Conservation (phyloP, 1,140 invertebrate genomes). For the Neodiprion fabricii region DNA sequence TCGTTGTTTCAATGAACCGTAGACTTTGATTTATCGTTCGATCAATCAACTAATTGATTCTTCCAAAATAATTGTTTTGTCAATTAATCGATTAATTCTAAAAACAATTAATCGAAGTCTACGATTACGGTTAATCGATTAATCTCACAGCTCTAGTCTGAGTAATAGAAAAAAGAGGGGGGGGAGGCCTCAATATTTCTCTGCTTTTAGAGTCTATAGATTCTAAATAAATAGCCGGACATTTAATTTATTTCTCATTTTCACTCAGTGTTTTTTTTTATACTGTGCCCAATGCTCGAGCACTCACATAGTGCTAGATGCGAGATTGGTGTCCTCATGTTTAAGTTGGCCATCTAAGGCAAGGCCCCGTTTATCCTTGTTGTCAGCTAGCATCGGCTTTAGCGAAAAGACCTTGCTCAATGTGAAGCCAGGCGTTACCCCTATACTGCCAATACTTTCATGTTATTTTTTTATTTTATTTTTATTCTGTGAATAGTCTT, state of each 20-base stretch:
- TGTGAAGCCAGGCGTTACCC: constrained; percentile 94
- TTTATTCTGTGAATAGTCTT: constrained; percentile 1
- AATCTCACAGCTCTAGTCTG: too few relatives aligned
- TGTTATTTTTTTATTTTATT: constrained; percentile 53
- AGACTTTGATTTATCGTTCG: too few relatives aligned
- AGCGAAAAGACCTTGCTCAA: constrained; percentile 97
- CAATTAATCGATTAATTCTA: too few relatives aligned
- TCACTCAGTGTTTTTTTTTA: constrained; percentile 18
- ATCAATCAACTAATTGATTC: too few relatives aligned
- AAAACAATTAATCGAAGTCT: too few relatives aligned
- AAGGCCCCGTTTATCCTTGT: constrained; percentile 98
- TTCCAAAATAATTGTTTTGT: too few relatives aligned
- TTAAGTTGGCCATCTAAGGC: constrained; percentile 98
- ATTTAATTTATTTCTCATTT: constrained; percentile 1
- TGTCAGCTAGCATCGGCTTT: constrained; percentile 94
- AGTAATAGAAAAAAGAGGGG: too few relatives aligned
- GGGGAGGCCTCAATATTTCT: too few relatives aligned
- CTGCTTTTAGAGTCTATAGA: too few relatives aligned
- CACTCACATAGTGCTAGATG: constrained; percentile 91
- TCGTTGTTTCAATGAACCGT: too few relatives aligned
- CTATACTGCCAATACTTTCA: constrained; percentile 61
- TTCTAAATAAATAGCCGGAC: not conserved
- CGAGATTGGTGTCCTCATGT: constrained; percentile 99
- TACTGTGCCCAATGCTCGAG: constrained; percentile 39
- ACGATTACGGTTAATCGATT: too few relatives aligned